Percentiles rank a stretch among this genome's conserved stretches.
phyloP scores from a whole-genome alignment of 2,113 vertebrate species.

The Pseudolaguvia tuberculata region DNA sequence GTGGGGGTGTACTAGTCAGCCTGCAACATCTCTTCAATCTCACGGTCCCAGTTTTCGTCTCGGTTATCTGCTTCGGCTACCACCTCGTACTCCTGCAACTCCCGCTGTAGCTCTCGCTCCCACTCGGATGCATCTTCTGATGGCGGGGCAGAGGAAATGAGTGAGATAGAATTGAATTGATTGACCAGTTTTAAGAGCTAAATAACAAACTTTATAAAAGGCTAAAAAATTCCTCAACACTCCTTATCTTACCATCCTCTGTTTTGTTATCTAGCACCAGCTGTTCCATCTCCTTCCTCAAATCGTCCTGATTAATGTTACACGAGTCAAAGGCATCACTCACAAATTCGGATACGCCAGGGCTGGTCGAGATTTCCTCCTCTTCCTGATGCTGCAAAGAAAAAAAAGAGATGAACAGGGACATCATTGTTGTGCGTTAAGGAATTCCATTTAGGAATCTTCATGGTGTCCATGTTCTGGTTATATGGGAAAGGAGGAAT shows the following conservation, averaged over 20 bases:
- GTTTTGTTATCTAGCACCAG: constrained; percentile 89
- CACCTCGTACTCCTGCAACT: constrained; percentile 93
- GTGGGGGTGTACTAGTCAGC: constrained; percentile 67
- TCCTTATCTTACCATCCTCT: constrained; percentile 66
- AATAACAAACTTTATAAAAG: background rate
- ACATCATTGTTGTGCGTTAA: background rate
- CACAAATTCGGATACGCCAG: constrained; percentile 92
- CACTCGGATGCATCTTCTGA: constrained; percentile 84
- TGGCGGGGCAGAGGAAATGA: background rate
- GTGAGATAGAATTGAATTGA: background rate
- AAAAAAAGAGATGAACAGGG: background rate
- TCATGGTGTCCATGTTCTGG: no score
- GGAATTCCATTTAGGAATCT: no score
- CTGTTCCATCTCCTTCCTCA: constrained; percentile 96
- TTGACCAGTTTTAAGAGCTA: background rate
- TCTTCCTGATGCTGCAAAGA: constrained; percentile 70
- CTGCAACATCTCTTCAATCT: constrained; percentile 92
- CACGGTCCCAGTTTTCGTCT: constrained; percentile 91
- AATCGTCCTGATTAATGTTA: constrained; percentile 85
- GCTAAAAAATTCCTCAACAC: constrained; percentile 54
- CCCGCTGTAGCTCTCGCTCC: constrained; percentile 91
- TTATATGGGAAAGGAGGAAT: no score
- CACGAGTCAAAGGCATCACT: constrained; percentile 90
- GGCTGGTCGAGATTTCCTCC: constrained; percentile 92
- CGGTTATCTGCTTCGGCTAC: constrained; percentile 80